These are phyloP conservation scores for Xiphorhynchus elegans DNA, from an alignment of 2,113 vertebrate species.

Conservation along the genomic window DNA sequence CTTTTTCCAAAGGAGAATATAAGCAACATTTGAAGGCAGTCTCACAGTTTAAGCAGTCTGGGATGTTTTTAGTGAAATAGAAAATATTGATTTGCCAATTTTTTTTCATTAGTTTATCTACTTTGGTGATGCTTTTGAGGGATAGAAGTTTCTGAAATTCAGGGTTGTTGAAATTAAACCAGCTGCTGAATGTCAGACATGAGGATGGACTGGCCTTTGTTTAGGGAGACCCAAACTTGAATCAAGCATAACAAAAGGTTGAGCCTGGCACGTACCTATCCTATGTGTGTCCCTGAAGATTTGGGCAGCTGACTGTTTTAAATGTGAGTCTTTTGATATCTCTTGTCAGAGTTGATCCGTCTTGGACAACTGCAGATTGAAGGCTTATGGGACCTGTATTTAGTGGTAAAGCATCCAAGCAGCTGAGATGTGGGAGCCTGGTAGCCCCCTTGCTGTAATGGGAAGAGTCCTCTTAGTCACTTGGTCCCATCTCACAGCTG, in stretches of 20 bases:
- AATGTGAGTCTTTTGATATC: accelerated
- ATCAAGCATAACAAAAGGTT: neutral
- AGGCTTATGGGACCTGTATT: neutral
- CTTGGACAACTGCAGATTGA: neutral
- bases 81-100: neutral
- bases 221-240: neutral
- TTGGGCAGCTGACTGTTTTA: neutral
- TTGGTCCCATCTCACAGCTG: neutral
- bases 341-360: neutral
- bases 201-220: neutral
- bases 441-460: accelerated
- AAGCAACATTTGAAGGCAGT: neutral
- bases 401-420: neutral
- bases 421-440: neutral
- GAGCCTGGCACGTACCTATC: neutral
- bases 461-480: neutral
- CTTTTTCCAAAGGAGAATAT: neutral
- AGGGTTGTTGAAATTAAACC: neutral
- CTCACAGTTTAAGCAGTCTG: neutral
- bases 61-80: neutral
- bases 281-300: accelerated
- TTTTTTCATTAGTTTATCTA: neutral
- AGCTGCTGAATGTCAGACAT: neutral
- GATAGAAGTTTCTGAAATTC: neutral
- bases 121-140: neutral